These are phyloP conservation scores for Ennomos fuscantarius DNA, from an alignment of 2,888 invertebrate genomes.

Conservation along the genomic window DNA sequence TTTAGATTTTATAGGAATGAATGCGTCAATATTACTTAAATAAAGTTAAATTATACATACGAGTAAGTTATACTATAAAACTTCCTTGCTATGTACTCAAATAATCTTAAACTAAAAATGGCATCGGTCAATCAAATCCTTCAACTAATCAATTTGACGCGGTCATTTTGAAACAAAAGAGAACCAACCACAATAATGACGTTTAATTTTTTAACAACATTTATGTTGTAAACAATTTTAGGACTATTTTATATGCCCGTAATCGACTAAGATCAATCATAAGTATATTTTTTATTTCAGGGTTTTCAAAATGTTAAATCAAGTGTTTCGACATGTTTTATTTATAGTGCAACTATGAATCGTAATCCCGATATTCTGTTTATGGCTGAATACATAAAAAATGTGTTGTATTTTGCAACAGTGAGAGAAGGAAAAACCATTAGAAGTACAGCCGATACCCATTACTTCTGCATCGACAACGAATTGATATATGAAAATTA, in stretches of 20 bases:
- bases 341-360: slow-evolving; percentile 59
- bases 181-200: slow-evolving; percentile 44
- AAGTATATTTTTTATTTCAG: slow-evolving; percentile 36
- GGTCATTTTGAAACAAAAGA: slow-evolving; percentile 61
- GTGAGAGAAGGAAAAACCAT: slow-evolving; percentile 87
- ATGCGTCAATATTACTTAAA: no score
- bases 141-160: slow-evolving; percentile 18
- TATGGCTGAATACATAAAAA: slow-evolving; percentile 81
- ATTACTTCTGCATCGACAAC: slow-evolving; percentile 92
- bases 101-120: no score
- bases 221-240: slow-evolving; percentile 47
- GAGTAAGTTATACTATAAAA: no score
- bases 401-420: slow-evolving; percentile 91
- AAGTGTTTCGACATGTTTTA: slow-evolving; percentile 48
- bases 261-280: slow-evolving; percentile 43
- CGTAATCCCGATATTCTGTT: slow-evolving; percentile 70
- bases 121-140: no score
- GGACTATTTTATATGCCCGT: slow-evolving; percentile 57
- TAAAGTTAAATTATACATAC: no score
- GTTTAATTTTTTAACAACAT: slow-evolving; percentile 46
- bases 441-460: slow-evolving; percentile 87
- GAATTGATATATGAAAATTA: slow-evolving; percentile 93
- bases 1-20: no score
- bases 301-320: slow-evolving; percentile 51
- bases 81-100: no score